Evolutionary conservation across 2,113 vertebrate genomes (phyloP).

Genomic region (Eurypyga helias): DNA sequence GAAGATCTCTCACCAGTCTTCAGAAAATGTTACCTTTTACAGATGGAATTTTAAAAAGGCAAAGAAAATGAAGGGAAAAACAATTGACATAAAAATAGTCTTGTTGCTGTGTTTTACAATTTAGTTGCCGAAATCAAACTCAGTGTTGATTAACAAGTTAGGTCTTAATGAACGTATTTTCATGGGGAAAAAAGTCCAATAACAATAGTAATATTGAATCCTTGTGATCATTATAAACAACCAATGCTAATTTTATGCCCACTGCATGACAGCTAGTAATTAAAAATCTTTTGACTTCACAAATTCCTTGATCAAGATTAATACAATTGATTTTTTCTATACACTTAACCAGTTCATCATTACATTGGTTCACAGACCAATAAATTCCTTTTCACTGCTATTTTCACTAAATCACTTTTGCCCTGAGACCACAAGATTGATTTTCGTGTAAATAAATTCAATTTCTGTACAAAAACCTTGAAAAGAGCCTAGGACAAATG

Average conservation of each 20-base stretch:
- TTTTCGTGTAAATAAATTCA: neutral
- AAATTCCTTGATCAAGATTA: neutral
- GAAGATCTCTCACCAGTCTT: neutral
- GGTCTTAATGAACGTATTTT: neutral
- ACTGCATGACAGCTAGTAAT: neutral
- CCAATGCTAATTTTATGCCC: neutral
- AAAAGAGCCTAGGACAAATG: neutral
- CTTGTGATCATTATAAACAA: neutral
- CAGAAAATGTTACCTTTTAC: neutral
- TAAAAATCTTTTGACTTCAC: neutral
- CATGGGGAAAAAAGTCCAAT: neutral
- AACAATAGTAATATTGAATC: neutral
- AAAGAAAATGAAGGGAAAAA: neutral
- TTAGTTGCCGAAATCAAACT: neutral
- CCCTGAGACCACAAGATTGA: neutral
- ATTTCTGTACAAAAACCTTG: neutral
- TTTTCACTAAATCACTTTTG: neutral
- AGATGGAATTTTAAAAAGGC: neutral
- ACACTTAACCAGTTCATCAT: neutral
- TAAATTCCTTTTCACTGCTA: neutral
- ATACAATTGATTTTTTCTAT: neutral
- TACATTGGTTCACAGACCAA: neutral
- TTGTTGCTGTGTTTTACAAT: neutral
- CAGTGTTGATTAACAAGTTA: neutral
- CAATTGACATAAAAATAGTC: neutral